Conservation (phyloP, 2,797 vertebrate species). For the Vipera latastei region DNA sequence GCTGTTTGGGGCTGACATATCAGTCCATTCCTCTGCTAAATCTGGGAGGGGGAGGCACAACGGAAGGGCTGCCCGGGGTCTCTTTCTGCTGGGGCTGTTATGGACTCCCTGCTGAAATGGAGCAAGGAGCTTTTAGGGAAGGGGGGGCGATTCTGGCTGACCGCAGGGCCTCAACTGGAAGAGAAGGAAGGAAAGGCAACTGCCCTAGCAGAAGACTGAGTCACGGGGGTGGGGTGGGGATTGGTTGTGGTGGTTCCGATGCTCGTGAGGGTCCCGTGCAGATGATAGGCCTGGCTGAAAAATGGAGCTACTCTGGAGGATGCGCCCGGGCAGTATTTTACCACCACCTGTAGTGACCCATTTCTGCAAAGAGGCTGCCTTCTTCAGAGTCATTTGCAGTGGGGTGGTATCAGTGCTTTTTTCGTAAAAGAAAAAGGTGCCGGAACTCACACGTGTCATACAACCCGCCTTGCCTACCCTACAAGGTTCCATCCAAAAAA, state of each 20-base stretch:
- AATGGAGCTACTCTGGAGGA: background rate
- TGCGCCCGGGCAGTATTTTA: background rate
- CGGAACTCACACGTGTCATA: no score
- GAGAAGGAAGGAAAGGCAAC: background rate
- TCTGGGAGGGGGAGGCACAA: background rate
- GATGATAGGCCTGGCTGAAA: background rate
- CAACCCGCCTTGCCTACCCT: no score
- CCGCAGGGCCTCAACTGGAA: background rate
- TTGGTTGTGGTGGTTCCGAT: background rate
- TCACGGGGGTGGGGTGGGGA: fast-evolving
- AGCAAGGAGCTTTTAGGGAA: background rate
- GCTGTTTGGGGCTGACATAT: background rate
- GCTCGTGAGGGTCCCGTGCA: background rate
- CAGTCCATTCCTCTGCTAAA: background rate
- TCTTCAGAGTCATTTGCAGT: background rate
- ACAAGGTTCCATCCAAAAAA: no score
- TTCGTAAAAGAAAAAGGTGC: no score
- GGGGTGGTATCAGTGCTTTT: background rate
- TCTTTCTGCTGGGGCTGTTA: background rate
- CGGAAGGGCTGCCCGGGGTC: background rate
- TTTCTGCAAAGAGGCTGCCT: background rate
- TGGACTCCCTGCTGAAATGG: background rate
- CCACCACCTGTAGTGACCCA: background rate
- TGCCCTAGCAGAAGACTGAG: background rate
- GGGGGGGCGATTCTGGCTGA: background rate